Conservation (phyloP, 2,797 vertebrate genomes). For the Crenichthys baileyi region DNA sequence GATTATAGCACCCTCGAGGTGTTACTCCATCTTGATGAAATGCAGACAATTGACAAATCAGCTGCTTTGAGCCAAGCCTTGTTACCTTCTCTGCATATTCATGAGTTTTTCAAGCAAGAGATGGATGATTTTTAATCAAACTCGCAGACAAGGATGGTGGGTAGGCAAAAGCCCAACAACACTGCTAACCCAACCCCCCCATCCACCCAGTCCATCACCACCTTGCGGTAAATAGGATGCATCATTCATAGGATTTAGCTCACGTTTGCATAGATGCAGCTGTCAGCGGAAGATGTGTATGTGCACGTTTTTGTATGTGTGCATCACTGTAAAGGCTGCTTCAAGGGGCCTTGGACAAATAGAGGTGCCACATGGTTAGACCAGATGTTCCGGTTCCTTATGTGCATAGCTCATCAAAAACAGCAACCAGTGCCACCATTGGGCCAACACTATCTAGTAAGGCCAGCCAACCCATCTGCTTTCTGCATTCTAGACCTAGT, state of each 20-base stretch:
- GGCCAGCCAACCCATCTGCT: constrained; percentile 88
- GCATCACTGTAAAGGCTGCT: constrained; percentile 60
- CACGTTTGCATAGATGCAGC: constrained; percentile 77
- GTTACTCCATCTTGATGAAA: constrained; percentile 86
- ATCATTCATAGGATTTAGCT: constrained; percentile 85
- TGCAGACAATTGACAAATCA: constrained; percentile 89
- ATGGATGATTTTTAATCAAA: constrained; percentile 88
- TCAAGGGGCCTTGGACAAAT: constrained; percentile 81
- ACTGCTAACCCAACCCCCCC: background rate
- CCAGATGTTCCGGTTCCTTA: constrained; percentile 89
- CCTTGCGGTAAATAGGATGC: constrained; percentile 73
- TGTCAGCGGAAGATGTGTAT: constrained; percentile 52
- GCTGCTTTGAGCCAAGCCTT: constrained; percentile 76
- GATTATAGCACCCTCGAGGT: constrained; percentile 84
- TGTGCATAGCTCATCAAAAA: constrained; percentile 88
- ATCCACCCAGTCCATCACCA: constrained; percentile 30
- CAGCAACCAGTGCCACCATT: constrained; percentile 74
- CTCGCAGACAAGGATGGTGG: constrained; percentile 78
- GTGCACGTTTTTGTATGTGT: constrained; percentile 28
- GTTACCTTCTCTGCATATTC: constrained; percentile 86
- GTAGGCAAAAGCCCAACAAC: constrained; percentile 19
- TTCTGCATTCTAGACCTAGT: constrained; percentile 67
- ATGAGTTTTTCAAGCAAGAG: constrained; percentile 79
- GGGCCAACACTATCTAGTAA: constrained; percentile 74
- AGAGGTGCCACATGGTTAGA: constrained; percentile 85